Conservation (phyloP, 2,797 vertebrate genomes). For the Hippocampus kuda region DNA sequence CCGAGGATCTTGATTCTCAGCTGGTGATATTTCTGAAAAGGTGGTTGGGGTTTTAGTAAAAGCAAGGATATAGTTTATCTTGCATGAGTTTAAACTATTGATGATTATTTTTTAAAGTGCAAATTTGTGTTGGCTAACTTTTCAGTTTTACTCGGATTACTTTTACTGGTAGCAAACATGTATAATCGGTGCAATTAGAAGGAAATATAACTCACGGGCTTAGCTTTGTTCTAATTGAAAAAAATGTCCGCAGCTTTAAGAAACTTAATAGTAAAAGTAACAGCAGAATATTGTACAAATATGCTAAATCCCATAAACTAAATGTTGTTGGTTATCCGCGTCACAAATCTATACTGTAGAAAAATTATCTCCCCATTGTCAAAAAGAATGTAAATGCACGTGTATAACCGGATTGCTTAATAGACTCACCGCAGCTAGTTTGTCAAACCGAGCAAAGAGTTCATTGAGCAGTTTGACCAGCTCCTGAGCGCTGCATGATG, state of each 20-base stretch:
- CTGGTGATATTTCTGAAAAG: conserved; percentile 81
- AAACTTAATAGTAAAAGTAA: neutral
- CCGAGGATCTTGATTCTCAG: conserved; percentile 90
- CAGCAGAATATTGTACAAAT: no score
- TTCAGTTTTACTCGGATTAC: neutral
- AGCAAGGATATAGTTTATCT: neutral
- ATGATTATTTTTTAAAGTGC: neutral
- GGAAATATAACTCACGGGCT: neutral
- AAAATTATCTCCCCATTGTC: neutral
- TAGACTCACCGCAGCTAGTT: conserved; percentile 80
- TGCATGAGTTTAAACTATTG: neutral
- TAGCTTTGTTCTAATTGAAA: no score
- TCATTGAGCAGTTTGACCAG: conserved; percentile 91
- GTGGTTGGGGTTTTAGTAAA: neutral
- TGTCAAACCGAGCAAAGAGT: conserved; percentile 91
- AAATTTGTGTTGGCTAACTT: neutral
- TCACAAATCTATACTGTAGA: no score
- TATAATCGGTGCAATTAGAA: no score
- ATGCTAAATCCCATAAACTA: no score
- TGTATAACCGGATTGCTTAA: neutral
- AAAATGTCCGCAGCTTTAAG: neutral
- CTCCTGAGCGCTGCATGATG: conserved; percentile 86
- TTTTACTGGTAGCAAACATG: neutral
- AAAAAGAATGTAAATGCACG: neutral
- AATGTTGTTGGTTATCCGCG: no score